Evolutionary conservation across 2,113 vertebrate species (phyloP), one percentile per base, ranked within the genome.

Genomic region (Corythoichthys intestinalis): DNA sequence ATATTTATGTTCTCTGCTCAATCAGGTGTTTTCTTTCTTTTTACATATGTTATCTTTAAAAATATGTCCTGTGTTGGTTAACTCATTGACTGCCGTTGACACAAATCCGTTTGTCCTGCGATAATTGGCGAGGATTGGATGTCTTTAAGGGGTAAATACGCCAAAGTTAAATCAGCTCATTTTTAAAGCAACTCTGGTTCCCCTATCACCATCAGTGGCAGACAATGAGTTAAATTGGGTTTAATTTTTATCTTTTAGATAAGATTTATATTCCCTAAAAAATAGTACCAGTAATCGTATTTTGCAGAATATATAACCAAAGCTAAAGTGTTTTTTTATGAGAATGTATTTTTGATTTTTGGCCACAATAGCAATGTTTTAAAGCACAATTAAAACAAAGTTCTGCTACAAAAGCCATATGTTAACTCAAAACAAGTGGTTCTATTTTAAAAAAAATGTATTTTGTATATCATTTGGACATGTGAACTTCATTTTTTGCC

Each of bases 391-490:
- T 71, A 52, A 13, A 67, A 74, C 63, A 69, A 76, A 80, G 67
- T 74, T 78, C 78, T 81, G 77, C 72, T 73, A 80, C 88, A 91
- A 81, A 90, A 92, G 89, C 91, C 89, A 92, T 91, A 89, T 71
- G 79, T 12, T 37, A 56, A 86, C 76, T 72, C 38, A 77, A 80
- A 75, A 72, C 48, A 62, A 76, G 66, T 72, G 20, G 66, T 79
- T 70, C 47, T 84, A 74, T 90, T 86, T 88, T 81, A 86, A 74
- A 82, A 76, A 44, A 7, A 81, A 71, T 69, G 62, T 78, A 67
- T 75, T 86, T 83, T 86, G 76, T 90, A 82, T 75, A 81, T 68
- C 72, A 80, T 80, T 65, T 83, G 78, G 84, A 82, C 73, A 85
- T 76, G 73, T 80, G 77, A 82, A 73, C 67, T 78, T 83, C 69